phyloP scores from a whole-genome alignment of 2,113 vertebrate species.

The Centropus unirufus region DNA sequence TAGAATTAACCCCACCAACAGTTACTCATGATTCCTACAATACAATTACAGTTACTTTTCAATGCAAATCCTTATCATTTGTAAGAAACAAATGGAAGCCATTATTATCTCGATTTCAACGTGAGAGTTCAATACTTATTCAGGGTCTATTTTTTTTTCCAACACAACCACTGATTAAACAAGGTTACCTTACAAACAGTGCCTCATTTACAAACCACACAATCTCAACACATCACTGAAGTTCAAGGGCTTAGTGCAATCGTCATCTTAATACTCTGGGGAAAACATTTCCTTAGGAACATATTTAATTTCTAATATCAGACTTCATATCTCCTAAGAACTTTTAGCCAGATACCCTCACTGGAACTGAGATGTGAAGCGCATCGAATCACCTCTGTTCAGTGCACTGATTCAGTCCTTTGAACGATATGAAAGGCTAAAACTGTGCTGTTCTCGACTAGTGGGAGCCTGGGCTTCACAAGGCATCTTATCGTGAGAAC shows the following conservation, averaged over 20 bases:
- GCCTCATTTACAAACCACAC: not conserved
- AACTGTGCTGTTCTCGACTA: not conserved
- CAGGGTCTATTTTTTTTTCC: no score
- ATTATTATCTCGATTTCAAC: not conserved
- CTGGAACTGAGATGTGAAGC: not conserved
- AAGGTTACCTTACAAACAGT: not conserved
- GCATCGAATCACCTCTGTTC: not conserved
- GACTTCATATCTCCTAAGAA: not conserved
- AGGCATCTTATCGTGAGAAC: slow-evolving; percentile 50
- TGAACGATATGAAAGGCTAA: not conserved
- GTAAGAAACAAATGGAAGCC: not conserved
- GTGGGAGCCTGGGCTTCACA: slow-evolving; percentile 7
- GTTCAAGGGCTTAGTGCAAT: not conserved
- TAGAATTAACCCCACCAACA: not conserved
- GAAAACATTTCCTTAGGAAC: not conserved
- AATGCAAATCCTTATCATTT: not conserved
- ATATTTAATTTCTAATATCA: not conserved
- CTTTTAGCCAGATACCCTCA: not conserved
- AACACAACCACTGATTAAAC: not conserved
- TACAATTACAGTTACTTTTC: not conserved
- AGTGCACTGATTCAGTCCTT: not conserved
- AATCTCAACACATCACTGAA: not conserved
- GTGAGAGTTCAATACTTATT: not conserved
- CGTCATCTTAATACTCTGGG: not conserved
- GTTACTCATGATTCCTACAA: not conserved